These are phyloP conservation scores for Gorsachius goisagi DNA, from an alignment of 2,113 vertebrate genomes.

Conservation along the genomic window DNA sequence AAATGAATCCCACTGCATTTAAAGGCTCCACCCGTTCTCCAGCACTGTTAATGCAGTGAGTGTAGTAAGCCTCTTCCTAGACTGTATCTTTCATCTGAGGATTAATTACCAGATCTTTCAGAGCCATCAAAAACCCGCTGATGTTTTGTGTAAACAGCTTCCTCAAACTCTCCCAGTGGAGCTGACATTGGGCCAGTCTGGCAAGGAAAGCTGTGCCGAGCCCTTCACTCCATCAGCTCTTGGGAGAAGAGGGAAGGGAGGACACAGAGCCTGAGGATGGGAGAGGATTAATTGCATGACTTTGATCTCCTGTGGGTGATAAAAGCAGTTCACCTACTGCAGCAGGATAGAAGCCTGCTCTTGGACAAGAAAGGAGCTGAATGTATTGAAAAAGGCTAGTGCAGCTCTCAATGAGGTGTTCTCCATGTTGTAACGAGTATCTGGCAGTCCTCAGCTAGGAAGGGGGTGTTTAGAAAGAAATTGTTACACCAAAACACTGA, in stretches of 20 bases:
- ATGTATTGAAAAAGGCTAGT: not conserved
- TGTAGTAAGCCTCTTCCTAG: conserved; percentile 16
- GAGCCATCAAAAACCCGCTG: conserved; percentile 59
- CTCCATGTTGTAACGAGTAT: not conserved
- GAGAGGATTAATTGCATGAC: conserved; percentile 43
- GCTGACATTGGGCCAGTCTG: conserved; percentile 60
- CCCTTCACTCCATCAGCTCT: conserved; percentile 1
- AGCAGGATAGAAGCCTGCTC: not conserved
- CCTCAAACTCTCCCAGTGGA: conserved; percentile 23
- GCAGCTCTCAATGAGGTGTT: not conserved
- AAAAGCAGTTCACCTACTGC: conserved; percentile 45
- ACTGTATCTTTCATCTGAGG: conserved; percentile 46
- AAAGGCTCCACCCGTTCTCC: conserved; percentile 18
- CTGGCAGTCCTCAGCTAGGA: not conserved
- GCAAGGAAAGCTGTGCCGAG: conserved; percentile 9
- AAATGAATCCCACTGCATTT: conserved; percentile 13
- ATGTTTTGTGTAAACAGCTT: conserved; percentile 71
- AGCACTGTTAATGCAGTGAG: not conserved
- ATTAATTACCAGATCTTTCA: conserved; percentile 64
- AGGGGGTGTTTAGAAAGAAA: not conserved
- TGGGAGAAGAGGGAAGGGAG: conserved; percentile 21
- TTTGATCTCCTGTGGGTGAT: conserved; percentile 38
- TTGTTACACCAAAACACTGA: not conserved
- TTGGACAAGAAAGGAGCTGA: not conserved
- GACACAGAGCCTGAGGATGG: not conserved